phyloP scores from a whole-genome alignment of 2,797 vertebrate species.

The Acanthiza pusilla region DNA sequence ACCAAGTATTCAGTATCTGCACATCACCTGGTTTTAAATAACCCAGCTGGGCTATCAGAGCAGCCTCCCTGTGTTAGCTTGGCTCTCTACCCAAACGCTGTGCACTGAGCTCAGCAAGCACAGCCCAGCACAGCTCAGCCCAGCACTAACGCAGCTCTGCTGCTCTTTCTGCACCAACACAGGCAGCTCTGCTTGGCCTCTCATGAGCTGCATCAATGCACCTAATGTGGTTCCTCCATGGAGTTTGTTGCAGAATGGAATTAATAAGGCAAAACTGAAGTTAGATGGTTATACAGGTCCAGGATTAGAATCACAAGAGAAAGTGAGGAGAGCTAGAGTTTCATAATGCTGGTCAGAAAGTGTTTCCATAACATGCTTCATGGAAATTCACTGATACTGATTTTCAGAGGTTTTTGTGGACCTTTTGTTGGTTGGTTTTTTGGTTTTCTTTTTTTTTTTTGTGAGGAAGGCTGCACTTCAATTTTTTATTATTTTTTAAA shows the following conservation, averaged over 20 bases:
- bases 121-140: neutral
- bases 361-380: neutral
- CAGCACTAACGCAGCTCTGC: neutral
- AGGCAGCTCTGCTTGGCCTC: neutral
- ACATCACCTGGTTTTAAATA: neutral
- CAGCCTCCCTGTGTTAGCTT: neutral
- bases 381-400: neutral
- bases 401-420: neutral
- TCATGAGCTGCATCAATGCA: neutral
- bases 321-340: neutral
- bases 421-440: neutral
- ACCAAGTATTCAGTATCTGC: neutral
- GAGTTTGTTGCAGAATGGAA: neutral
- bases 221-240: neutral
- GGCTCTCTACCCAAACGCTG: fast-evolving
- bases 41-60: neutral
- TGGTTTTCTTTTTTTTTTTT: neutral
- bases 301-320: neutral
- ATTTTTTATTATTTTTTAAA: neutral
- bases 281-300: neutral
- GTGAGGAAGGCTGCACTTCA: neutral
- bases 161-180: neutral
- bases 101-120: neutral
- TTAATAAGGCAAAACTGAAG: neutral
- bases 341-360: neutral